These are phyloP conservation scores for Strigamia crassipes DNA, from an alignment of 2,888 invertebrate genomes.

Conservation along the genomic window DNA sequence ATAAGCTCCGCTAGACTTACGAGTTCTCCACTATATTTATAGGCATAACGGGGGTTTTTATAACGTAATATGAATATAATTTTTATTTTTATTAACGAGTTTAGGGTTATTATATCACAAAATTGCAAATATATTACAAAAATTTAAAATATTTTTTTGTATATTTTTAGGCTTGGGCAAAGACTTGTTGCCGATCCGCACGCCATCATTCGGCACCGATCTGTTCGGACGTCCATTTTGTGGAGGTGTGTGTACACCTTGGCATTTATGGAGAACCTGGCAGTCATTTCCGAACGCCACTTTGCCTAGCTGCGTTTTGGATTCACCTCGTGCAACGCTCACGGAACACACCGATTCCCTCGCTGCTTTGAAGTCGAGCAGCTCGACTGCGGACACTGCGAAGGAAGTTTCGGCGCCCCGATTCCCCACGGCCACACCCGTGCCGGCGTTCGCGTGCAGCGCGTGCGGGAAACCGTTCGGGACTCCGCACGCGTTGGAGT, in stretches of 20 bases:
- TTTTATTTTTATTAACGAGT: no score
- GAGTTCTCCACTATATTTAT: no score
- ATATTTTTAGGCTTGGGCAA: background rate
- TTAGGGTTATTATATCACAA: no score
- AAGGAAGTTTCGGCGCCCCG: background rate
- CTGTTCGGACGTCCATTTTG: background rate
- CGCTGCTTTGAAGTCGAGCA: background rate
- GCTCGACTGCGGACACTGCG: background rate
- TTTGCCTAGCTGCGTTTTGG: background rate
- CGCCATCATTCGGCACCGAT: background rate
- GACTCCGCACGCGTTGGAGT: conserved; percentile 62
- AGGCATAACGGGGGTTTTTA: no score
- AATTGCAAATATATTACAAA: no score
- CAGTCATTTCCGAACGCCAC: conserved; percentile 1
- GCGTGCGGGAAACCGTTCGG: conserved; percentile 62
- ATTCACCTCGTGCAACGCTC: background rate
- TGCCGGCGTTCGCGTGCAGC: conserved; percentile 55
- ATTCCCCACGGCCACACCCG: background rate
- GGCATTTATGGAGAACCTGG: background rate
- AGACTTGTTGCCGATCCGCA: background rate
- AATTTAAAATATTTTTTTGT: no score
- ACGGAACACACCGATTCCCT: background rate
- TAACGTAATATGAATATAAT: no score
- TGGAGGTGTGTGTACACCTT: background rate
- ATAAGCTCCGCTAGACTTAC: no score